Conservation (phyloP, 2,113 vertebrate species). For the Empidonax traillii region DNA sequence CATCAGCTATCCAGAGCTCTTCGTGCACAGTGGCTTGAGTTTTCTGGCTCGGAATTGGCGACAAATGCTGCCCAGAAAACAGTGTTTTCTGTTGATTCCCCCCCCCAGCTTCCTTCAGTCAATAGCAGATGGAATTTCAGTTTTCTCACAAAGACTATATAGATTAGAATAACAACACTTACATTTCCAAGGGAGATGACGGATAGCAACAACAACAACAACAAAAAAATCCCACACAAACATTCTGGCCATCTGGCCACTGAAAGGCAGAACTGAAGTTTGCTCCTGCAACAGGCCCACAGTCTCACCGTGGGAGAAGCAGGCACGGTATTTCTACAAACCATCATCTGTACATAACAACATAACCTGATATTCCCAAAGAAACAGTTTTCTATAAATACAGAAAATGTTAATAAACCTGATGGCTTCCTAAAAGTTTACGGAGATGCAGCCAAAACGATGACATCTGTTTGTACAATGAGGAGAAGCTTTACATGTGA, state of each 20-base stretch:
- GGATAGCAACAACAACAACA: background rate
- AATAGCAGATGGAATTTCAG: constrained; percentile 28
- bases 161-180: constrained; percentile 23
- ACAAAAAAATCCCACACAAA: background rate
- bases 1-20: background rate
- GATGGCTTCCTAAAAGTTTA: background rate
- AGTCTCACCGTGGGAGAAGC: background rate
- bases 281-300: background rate
- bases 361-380: background rate
- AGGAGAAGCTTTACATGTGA: background rate
- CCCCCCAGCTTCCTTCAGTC: background rate
- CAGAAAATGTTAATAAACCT: background rate
- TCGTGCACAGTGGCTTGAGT: background rate
- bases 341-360: background rate
- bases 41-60: background rate
- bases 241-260: constrained; percentile 37
- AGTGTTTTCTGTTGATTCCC: background rate
- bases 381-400: background rate
- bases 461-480: background rate
- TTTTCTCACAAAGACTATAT: constrained; percentile 21
- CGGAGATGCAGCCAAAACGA: background rate
- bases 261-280: background rate
- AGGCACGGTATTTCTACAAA: background rate
- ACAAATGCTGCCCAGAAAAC: background rate
- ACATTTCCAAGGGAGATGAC: background rate